Evolutionary conservation across 2,888 invertebrate genomes (phyloP), one percentile per base, ranked within the genome.

Genomic region (Lycophotia porphyrea): DNA sequence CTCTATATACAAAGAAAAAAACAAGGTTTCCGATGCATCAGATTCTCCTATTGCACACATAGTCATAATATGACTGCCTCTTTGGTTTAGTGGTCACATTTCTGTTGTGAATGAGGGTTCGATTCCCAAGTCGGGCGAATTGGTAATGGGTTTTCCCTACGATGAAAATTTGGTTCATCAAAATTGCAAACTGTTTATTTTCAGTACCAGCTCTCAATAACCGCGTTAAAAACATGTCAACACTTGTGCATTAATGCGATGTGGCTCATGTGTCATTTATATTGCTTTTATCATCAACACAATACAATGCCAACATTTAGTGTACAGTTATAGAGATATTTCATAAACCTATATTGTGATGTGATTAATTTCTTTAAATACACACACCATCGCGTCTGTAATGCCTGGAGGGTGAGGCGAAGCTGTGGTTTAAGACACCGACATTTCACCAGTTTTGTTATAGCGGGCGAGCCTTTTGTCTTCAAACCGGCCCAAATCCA

Each of bases 241-340:
- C 78, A 72, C 58, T 80, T 75, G 52, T 69, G 84, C 76, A 84
- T 73, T 84, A 84, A 82, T 80, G 74, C 63, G 61, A 65, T 69
- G 61, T 39, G 61, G 36, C n/a, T 61, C 61, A 61, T 61, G 66
- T 84, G 84, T 77, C 84, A 76, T 65, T 70, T 76, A 80, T 78
- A 55, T 18, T 65, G 69, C 69, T 74, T 74, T 71, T 80, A 82
- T 80, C 61, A 69, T 71, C 60, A 72, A 68, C 49, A 68, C 67
- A 79, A 68, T 71, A 47, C 42, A 49, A 66, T 80, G 84, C 76
- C 84, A 84, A 76, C 55, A 76, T 73, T 58, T 80, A 65, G 55
- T 55, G 61, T 18, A 61, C 31, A 52, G 42, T 58, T 55, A 68
- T 65, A 64, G 18, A 49, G 42, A 58, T 66, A 81, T 70, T 77